Percentiles rank a stretch among this genome's conserved stretches.
These are phyloP conservation scores for Suncus etruscus DNA, from an alignment of 2,113 vertebrate species.

Conservation along the genomic window DNA sequence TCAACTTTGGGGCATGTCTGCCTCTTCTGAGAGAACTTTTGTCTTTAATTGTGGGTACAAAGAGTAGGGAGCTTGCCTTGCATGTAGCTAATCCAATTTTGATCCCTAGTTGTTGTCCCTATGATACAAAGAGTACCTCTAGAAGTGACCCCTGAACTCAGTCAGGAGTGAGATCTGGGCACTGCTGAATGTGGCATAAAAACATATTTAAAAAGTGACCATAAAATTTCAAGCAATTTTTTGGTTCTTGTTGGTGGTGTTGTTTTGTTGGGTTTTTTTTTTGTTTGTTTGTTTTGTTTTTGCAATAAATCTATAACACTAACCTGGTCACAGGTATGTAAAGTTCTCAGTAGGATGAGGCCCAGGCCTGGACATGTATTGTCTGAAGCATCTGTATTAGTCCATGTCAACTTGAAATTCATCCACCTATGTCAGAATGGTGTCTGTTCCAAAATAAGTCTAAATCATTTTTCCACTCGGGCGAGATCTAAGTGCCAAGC, in stretches of 20 bases:
- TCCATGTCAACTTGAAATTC: too few relatives aligned
- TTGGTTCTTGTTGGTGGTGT: too few relatives aligned
- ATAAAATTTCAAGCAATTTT: constrained; percentile 79
- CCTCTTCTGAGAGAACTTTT: not conserved
- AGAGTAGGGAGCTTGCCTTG: too few relatives aligned
- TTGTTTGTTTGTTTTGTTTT: constrained; percentile 69
- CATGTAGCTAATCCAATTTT: too few relatives aligned
- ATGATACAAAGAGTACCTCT: too few relatives aligned
- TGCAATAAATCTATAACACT: constrained; percentile 89
- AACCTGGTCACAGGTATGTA: constrained; percentile 87
- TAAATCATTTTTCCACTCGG: constrained; percentile 76
- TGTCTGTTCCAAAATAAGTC: constrained; percentile 83
- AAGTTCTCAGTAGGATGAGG: constrained; percentile 86
- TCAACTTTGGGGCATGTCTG: not conserved
- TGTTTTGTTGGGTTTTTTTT: too few relatives aligned
- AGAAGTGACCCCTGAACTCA: too few relatives aligned
- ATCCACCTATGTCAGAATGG: not conserved
- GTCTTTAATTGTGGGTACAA: not conserved
- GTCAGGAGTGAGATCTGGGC: too few relatives aligned
- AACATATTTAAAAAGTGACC: not conserved
- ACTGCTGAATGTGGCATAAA: too few relatives aligned
- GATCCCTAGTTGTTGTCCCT: too few relatives aligned
- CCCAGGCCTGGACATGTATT: constrained; percentile 86
- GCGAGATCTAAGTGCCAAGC: constrained; percentile 76
- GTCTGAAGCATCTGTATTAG: constrained; percentile 37